Base-by-base conservation (phyloP, 2,113 vertebrate species). In the Fulmarus glacialis region DNA sequence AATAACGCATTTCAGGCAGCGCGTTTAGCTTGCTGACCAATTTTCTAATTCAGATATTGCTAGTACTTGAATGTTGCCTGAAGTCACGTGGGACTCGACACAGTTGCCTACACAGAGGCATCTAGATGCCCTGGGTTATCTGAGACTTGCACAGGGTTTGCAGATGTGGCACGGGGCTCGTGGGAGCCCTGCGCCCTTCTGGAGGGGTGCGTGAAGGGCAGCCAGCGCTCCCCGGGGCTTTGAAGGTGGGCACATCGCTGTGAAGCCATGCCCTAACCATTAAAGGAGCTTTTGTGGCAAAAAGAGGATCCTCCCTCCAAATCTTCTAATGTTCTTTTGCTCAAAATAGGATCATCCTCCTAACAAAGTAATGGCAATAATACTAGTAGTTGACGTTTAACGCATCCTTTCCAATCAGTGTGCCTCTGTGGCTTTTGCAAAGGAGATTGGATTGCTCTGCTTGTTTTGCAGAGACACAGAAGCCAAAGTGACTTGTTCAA, bases 191-290 rank as follows among this genome's bases (percentile, higher is more conserved):
- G 34, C 1, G 0, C 8, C 32, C 36, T 22, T 52, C 59, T 24
- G 27, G 24, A 68, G 29, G 18, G 24, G 23, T 8, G 27, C 5
- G 11, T 32, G 47, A 67, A 26, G 42, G 36, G 40, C 52, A 74
- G 50, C 36, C 9, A 4, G n/a, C 3, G 0, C 9, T 83, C 47
- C 8, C 30, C 27, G 26, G 19, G n/a, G 8, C 9, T 14, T 14
- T 1, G 0, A n/a, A 27, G 40, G 40, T 55, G 29, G n/a, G 45
- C 63, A 29, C 0, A 2, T 20, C 0, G 4, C 45, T 40, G 9
- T 15, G 27, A 74, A 83, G 27, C 32, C 3, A 2, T 50, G 26
- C 15, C 24, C 29, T 45, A 30, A 71, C 30, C 42, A 26, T 34
- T 48, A 66, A 40, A 56, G 29, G 58, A 71, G 59, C 40, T 66